A percentile compares a stretch with the other conserved stretches of the same genome.
These are phyloP conservation scores for Portevinia maculata DNA, from an alignment of 2,888 invertebrate genomes.

Conservation along the genomic window DNA sequence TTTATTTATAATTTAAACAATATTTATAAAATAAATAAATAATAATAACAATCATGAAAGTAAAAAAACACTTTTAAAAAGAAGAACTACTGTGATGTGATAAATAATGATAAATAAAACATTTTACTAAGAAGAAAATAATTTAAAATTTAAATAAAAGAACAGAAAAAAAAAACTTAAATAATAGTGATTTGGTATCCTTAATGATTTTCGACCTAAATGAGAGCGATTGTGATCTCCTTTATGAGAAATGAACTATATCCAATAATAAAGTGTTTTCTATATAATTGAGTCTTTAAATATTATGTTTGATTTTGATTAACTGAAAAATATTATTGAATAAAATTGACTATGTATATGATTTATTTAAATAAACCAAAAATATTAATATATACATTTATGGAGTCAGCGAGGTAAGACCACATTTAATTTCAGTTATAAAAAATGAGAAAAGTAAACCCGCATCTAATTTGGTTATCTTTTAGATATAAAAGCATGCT, in stretches of 20 bases:
- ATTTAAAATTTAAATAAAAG: slow-evolving; percentile 43
- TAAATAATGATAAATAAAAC: slow-evolving; percentile 27
- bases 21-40: slow-evolving; percentile 10
- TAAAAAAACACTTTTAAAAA: slow-evolving; percentile 67
- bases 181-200: slow-evolving; percentile 62
- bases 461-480: slow-evolving; percentile 31
- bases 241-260: slow-evolving; percentile 37
- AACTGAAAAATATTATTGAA: slow-evolving; percentile 9
- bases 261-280: background rate
- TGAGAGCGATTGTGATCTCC: slow-evolving; percentile 35
- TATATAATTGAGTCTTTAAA: slow-evolving; percentile 9
- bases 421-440: slow-evolving; percentile 1
- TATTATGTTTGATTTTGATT: slow-evolving; percentile 11
- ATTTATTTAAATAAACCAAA: slow-evolving; percentile 13
- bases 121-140: slow-evolving; percentile 24
- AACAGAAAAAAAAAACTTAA: slow-evolving; percentile 27
- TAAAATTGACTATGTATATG: slow-evolving; percentile 14
- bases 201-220: slow-evolving; percentile 38
- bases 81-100: slow-evolving; percentile 66
- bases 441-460: slow-evolving; percentile 60
- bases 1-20: slow-evolving; percentile 24
- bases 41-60: slow-evolving; percentile 35
- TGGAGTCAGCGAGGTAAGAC: slow-evolving; percentile 6
- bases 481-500: slow-evolving; percentile 80
- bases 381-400: slow-evolving; percentile 21